Evolutionary conservation across 2,888 invertebrate genomes (phyloP).

Genomic region (Leptinotarsa tumamoca): DNA sequence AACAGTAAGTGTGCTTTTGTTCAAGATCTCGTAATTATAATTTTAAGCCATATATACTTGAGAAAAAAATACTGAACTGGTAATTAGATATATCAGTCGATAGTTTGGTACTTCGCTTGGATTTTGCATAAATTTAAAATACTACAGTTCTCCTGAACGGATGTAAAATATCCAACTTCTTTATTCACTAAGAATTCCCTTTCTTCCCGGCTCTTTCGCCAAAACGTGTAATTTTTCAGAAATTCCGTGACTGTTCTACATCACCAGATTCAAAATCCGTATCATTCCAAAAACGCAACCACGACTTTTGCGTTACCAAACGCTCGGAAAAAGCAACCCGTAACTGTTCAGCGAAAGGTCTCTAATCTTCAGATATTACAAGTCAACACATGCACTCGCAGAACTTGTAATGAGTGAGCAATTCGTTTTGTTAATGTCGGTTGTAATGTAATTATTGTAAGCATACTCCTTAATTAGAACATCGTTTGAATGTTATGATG

Average conservation of each 20-base stretch:
- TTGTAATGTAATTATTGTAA: slow-evolving; percentile 23
- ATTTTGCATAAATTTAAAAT: no score
- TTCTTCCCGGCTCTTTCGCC: background rate
- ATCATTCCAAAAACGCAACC: background rate
- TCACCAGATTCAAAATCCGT: background rate
- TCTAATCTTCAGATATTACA: slow-evolving; percentile 50
- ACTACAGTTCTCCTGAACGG: no score
- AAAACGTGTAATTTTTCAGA: background rate
- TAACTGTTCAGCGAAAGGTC: slow-evolving; percentile 45
- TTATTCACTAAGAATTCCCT: no score
- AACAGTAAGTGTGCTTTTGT: no score
- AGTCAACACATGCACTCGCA: slow-evolving; percentile 45
- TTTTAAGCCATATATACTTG: no score
- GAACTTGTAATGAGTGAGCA: slow-evolving; percentile 41
- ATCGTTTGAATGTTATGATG: slow-evolving; percentile 2
- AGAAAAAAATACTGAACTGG: no score
- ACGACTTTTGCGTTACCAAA: slow-evolving; percentile 14
- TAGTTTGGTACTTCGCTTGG: no score
- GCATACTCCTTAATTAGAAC: slow-evolving; percentile 17
- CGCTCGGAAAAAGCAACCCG: slow-evolving; percentile 40
- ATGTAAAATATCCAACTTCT: no score
- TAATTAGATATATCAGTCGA: no score
- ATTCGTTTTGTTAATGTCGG: slow-evolving; percentile 39
- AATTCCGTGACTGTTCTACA: background rate
- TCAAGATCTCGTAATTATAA: no score